Conservation (phyloP, 2,888 invertebrate genomes). For the Drosophila melanosoma region DNA sequence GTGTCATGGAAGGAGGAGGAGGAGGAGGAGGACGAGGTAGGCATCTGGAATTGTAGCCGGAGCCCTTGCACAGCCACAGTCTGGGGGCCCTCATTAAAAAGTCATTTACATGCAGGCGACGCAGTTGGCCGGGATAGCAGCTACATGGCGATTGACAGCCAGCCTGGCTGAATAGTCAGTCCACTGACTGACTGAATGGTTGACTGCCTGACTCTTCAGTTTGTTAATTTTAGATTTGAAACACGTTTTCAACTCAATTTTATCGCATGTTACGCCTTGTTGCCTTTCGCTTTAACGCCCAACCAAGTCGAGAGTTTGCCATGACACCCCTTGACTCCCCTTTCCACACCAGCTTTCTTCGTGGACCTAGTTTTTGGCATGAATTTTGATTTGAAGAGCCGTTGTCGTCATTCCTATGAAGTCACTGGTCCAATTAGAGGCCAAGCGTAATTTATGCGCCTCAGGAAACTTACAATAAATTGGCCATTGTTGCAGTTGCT, state of each 20-base stretch:
- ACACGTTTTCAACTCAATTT: slow-evolving; percentile 83
- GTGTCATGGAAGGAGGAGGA: too few species aligned
- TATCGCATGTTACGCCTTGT: slow-evolving; percentile 84
- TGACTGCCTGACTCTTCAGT: slow-evolving; percentile 55
- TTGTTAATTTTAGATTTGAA: slow-evolving; percentile 82
- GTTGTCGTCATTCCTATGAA: slow-evolving; percentile 57
- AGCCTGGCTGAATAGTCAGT: slow-evolving; percentile 26
- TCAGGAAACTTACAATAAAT: slow-evolving; percentile 71
- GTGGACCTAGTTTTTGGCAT: slow-evolving; percentile 32
- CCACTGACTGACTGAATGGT: slow-evolving; percentile 25
- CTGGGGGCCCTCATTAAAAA: slow-evolving; percentile 75
- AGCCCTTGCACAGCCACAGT: slow-evolving; percentile 2
- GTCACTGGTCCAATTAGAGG: slow-evolving; percentile 72
- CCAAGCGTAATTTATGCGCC: slow-evolving; percentile 78
- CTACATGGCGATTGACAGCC: slow-evolving; percentile 34
- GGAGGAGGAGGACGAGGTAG: not conserved
- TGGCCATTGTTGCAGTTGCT: slow-evolving; percentile 75
- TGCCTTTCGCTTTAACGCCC: slow-evolving; percentile 73
- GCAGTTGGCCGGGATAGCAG: slow-evolving; percentile 55
- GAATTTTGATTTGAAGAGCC: slow-evolving; percentile 79
- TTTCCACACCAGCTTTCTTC: not conserved
- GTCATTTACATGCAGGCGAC: slow-evolving; percentile 79
- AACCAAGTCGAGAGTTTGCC: slow-evolving; percentile 28
- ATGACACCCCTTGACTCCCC: not conserved
- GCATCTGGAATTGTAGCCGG: slow-evolving; percentile 1